phyloP scores from a whole-genome alignment of 2,888 invertebrate species.

The Lepeophtheirus nordmannii region DNA sequence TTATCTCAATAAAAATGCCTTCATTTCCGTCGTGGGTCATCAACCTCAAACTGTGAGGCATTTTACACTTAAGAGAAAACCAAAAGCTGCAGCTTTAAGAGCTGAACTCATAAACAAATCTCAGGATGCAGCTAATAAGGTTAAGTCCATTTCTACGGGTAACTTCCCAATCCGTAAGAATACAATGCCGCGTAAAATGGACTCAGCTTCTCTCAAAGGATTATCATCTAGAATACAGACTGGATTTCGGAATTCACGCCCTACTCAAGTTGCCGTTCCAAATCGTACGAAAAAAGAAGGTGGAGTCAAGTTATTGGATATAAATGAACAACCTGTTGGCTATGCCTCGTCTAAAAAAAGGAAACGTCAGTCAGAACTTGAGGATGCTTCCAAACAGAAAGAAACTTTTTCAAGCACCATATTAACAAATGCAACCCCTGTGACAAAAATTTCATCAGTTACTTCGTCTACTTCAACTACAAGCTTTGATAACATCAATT shows the following conservation, averaged over 20 bases:
- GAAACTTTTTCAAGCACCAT: no score
- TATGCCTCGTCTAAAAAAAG: slow-evolving; percentile 71
- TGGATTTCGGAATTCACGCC: slow-evolving; percentile 34
- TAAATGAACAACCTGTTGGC: slow-evolving; percentile 76
- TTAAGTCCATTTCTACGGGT: slow-evolving; percentile 72
- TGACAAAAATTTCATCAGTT: background rate
- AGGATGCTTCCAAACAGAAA: slow-evolving; percentile 4
- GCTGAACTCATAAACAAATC: slow-evolving; percentile 82
- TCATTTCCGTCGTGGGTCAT: slow-evolving; percentile 60
- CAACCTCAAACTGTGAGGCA: slow-evolving; percentile 56
- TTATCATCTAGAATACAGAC: slow-evolving; percentile 63
- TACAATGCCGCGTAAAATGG: slow-evolving; percentile 87
- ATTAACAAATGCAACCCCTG: background rate
- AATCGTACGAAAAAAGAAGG: slow-evolving; percentile 53
- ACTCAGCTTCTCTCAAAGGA: slow-evolving; percentile 80
- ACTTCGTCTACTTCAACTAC: slow-evolving; percentile 28
- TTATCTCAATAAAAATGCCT: slow-evolving; percentile 82
- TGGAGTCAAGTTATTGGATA: slow-evolving; percentile 83
- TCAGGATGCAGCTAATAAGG: slow-evolving; percentile 61
- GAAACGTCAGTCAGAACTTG: slow-evolving; percentile 51
- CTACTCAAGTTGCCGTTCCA: background rate
- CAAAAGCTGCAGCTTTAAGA: slow-evolving; percentile 77
- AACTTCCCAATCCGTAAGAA: slow-evolving; percentile 71
- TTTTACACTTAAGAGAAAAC: slow-evolving; percentile 79
- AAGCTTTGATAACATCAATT: slow-evolving; percentile 28